Evolutionary conservation across 2,797 vertebrate species (phyloP).

Genomic region (Lateolabrax maculatus): DNA sequence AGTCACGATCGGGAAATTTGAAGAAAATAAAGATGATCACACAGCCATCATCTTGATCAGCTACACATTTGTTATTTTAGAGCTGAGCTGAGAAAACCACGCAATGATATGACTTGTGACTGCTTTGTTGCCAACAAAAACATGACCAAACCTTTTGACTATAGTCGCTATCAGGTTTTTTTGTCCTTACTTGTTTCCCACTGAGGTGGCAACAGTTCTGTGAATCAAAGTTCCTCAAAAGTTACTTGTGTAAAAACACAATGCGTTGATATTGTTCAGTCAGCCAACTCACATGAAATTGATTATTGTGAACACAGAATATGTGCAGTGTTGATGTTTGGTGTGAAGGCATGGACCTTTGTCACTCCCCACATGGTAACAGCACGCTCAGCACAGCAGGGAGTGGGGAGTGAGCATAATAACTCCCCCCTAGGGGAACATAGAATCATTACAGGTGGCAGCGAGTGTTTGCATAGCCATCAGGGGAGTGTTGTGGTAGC

Average conservation of each 20-base stretch:
- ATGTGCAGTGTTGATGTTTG: conserved; percentile 6
- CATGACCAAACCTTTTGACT: not conserved
- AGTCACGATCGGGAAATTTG: conserved; percentile 40
- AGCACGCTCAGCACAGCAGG: conserved; percentile 9
- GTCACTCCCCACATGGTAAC: conserved; percentile 11
- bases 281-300: not conserved
- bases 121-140: not conserved
- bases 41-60: conserved; percentile 16
- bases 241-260: not conserved
- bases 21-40: conserved; percentile 50
- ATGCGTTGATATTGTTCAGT: not conserved
- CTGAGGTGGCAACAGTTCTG: not conserved
- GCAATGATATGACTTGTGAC: not conserved
- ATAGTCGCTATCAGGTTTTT: not conserved
- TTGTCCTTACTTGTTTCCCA: not conserved
- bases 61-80: conserved; percentile 7
- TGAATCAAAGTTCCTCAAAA: not conserved
- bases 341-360: conserved; percentile 18
- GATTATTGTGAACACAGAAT: not conserved
- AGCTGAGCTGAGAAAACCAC: conserved; percentile 20
- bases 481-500: not conserved
- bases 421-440: conserved; percentile 9
- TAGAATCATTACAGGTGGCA: conserved; percentile 30
- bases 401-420: conserved; percentile 21
- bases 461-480: conserved; percentile 22